Conservation (phyloP, 2,888 invertebrate species). For the Drosophila multiciliata region DNA sequence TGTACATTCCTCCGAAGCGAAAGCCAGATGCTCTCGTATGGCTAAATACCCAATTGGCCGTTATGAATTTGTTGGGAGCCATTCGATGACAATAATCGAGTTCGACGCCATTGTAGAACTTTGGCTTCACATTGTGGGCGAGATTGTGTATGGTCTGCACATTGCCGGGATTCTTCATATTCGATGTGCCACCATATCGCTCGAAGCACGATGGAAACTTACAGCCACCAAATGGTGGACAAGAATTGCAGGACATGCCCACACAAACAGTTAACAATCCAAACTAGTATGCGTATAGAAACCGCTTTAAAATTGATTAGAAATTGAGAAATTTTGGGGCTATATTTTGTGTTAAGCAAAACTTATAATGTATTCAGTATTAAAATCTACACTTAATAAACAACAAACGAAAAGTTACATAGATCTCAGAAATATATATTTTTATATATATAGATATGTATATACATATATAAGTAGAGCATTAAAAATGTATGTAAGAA, state of each 20-base stretch:
- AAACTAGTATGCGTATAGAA: background rate
- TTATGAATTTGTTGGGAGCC: conserved; percentile 80
- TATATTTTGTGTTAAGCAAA: conserved; percentile 19
- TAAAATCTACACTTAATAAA: conserved; percentile 19
- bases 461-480: too few species aligned
- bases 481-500: conserved; percentile 40
- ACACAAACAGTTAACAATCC: background rate
- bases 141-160: conserved; percentile 82
- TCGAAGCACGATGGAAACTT: conserved; percentile 81
- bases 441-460: too few species aligned
- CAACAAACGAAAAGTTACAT: conserved; percentile 64
- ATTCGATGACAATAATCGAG: conserved; percentile 78
- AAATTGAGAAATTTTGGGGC: conserved; percentile 44
- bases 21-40: conserved; percentile 83
- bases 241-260: conserved; percentile 62
- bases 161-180: conserved; percentile 83
- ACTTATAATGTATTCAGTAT: conserved; percentile 31
- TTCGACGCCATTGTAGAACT: conserved; percentile 83
- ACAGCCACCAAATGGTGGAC: conserved; percentile 52
- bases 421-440: conserved; percentile 35
- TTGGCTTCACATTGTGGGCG: conserved; percentile 83
- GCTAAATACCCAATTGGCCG: conserved; percentile 82
- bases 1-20: conserved; percentile 83
- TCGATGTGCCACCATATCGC: conserved; percentile 66
- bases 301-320: conserved; percentile 10